Conservation (phyloP, 2,888 invertebrate genomes). For the Galeruca laticollis region DNA sequence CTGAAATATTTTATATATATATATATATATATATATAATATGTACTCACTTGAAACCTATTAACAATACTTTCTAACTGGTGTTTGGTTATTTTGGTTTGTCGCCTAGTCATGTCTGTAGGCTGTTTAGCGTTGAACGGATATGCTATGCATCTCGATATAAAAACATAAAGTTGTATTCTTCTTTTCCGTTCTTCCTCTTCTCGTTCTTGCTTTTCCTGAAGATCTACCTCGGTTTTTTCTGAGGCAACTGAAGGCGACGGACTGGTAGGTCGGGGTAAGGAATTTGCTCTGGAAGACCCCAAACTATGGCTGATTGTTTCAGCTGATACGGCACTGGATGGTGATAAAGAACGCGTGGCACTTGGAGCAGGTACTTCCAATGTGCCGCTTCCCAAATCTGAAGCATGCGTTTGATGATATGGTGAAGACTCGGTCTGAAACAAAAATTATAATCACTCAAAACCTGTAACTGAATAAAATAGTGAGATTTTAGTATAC, state of each 20-base stretch:
- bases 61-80: conserved; percentile 93
- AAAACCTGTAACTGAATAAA: background rate
- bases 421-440: conserved; percentile 65
- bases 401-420: conserved; percentile 63
- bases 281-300: conserved; percentile 74
- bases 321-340: conserved; percentile 74
- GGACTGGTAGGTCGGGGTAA: conserved; percentile 87
- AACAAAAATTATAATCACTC: conserved; percentile 27
- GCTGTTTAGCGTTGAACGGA: conserved; percentile 99
- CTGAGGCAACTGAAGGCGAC: conserved; percentile 91
- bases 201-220: conserved; percentile 95
- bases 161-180: conserved; percentile 97
- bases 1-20: too few relatives aligned
- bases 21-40: too few relatives aligned
- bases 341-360: conserved; percentile 70
- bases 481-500: background rate
- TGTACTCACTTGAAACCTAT: conserved; percentile 91
- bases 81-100: conserved; percentile 97
- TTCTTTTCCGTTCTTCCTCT: conserved; percentile 94
- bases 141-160: conserved; percentile 98
- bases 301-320: conserved; percentile 72
- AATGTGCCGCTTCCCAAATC: conserved; percentile 63
- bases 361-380: conserved; percentile 65
- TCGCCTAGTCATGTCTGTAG: conserved; percentile 96
- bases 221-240: conserved; percentile 86